Base-by-base conservation (phyloP, 1,140 invertebrate genomes). In the Cyclina sinensis region DNA sequence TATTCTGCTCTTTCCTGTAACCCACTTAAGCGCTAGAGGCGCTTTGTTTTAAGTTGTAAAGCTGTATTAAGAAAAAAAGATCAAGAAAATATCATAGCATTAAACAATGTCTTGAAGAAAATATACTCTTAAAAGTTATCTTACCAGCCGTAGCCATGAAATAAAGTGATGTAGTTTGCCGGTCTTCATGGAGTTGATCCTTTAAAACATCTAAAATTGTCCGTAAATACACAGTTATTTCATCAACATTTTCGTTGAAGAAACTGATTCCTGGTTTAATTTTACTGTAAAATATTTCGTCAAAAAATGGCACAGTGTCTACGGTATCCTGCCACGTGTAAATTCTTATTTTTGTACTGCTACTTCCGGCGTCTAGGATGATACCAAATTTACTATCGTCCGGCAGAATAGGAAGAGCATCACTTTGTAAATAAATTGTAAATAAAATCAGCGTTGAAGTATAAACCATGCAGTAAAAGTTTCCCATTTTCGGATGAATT, bases 61-160 rank as follows among this genome's bases (percentile, higher is more conserved):
- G n/a, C n/a, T n/a, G n/a, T n/a, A n/a, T n/a, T n/a, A n/a, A n/a
- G n/a, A n/a, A n/a, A n/a, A n/a, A n/a, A n/a, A n/a, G n/a, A n/a
- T n/a, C n/a, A n/a, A n/a, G n/a, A n/a, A n/a, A n/a, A n/a, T n/a
- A n/a, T n/a, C n/a, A n/a, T n/a, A n/a, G n/a, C n/a, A n/a, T n/a
- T n/a, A n/a, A n/a, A n/a, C n/a, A n/a, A n/a, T n/a, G n/a, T n/a
- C n/a, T n/a, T n/a, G n/a, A n/a, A n/a, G n/a, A n/a, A n/a, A n/a
- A n/a, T n/a, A n/a, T n/a, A n/a, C n/a, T n/a, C n/a, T n/a, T n/a
- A n/a, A n/a, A n/a, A n/a, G 43, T 46, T 46, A 54, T 89, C 89
- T 83, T 81, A 94, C 96, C 96, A 82, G 96, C 96, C 9, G 96
- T 96, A 9, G 96, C 96, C 59, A 95, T 96, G 80, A 96, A 92